Evolutionary conservation across 2,888 invertebrate genomes (phyloP).

Genomic region (Hirtodrosophila trivittata): DNA sequence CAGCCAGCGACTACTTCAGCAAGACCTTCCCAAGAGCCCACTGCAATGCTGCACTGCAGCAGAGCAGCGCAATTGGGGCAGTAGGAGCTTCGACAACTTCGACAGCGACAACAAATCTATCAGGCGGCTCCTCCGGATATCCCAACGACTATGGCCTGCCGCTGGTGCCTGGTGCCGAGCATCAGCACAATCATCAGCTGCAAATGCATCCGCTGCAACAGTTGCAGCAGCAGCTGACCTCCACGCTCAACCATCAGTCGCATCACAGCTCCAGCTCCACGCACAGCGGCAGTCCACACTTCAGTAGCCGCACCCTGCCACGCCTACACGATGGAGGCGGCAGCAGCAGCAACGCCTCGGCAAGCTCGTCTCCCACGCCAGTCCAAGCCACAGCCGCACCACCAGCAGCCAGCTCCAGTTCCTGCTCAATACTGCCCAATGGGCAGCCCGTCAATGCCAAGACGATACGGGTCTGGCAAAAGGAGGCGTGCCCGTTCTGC

Average conservation of each 20-base stretch:
- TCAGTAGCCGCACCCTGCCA: constrained; percentile 73
- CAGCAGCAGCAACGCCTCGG: constrained; percentile 45
- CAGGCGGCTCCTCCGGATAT: constrained; percentile 85
- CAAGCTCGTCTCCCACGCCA: constrained; percentile 62
- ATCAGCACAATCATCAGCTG: constrained; percentile 82
- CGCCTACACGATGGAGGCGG: constrained; percentile 67
- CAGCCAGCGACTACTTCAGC: constrained; percentile 86
- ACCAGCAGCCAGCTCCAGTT: constrained; percentile 58
- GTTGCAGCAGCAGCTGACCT: constrained; percentile 82
- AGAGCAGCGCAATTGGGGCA: constrained; percentile 37
- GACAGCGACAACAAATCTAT: constrained; percentile 82
- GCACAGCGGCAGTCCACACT: constrained; percentile 70
- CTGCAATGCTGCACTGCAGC: constrained; percentile 64
- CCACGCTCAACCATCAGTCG: constrained; percentile 57
- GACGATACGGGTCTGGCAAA: constrained; percentile 94
- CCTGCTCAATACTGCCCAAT: constrained; percentile 80
- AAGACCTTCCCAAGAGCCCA: constrained; percentile 86
- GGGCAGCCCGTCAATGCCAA: constrained; percentile 87
- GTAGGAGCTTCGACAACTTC: constrained; percentile 77
- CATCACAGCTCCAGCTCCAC: constrained; percentile 59
- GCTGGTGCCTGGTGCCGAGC: constrained; percentile 85
- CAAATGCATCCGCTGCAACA: constrained; percentile 84
- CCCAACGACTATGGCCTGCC: constrained; percentile 92
- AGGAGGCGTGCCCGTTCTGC: constrained; percentile 91
- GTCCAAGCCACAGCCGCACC: constrained; percentile 20